Percentiles rank a stretch among this genome's conserved stretches.
phyloP scores from a whole-genome alignment of 35 echinoderm and acorn worm genomes.

The Hemicentrotus pulcherrimus region DNA sequence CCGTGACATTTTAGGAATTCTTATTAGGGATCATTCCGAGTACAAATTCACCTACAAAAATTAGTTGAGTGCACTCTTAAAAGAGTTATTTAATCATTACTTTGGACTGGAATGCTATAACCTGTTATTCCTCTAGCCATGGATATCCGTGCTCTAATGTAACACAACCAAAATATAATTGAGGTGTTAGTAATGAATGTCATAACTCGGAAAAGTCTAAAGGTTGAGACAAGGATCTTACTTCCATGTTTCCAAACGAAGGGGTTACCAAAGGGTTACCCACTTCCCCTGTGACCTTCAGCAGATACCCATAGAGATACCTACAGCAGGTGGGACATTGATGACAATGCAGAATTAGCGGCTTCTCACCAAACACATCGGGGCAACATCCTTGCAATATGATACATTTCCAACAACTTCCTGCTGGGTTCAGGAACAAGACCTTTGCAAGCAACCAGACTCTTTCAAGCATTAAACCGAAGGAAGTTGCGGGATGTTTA shows the following conservation, averaged over 20 bases:
- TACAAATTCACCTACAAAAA: too few relatives aligned
- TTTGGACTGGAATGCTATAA: too few relatives aligned
- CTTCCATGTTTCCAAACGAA: background rate
- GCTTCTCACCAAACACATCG: background rate
- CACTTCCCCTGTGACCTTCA: background rate
- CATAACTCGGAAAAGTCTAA: background rate
- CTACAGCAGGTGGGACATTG: background rate
- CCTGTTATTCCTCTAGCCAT: too few relatives aligned
- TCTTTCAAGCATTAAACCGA: background rate
- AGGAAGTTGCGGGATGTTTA: background rate
- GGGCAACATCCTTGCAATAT: background rate
- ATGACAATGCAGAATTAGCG: background rate
- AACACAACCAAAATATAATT: background rate
- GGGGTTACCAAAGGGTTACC: background rate
- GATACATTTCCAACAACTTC: constrained; percentile 3
- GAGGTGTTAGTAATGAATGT: background rate
- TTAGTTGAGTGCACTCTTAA: too few relatives aligned
- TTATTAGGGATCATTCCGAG: too few relatives aligned
- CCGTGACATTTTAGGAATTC: too few relatives aligned
- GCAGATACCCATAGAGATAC: background rate
- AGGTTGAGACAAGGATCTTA: constrained; percentile 1
- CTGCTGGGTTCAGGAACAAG: background rate
- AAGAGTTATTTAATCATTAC: too few relatives aligned
- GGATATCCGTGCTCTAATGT: too few relatives aligned
- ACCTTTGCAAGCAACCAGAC: background rate